These are phyloP conservation scores for Noctua comes DNA, from an alignment of 2,888 invertebrate genomes.

Conservation along the genomic window DNA sequence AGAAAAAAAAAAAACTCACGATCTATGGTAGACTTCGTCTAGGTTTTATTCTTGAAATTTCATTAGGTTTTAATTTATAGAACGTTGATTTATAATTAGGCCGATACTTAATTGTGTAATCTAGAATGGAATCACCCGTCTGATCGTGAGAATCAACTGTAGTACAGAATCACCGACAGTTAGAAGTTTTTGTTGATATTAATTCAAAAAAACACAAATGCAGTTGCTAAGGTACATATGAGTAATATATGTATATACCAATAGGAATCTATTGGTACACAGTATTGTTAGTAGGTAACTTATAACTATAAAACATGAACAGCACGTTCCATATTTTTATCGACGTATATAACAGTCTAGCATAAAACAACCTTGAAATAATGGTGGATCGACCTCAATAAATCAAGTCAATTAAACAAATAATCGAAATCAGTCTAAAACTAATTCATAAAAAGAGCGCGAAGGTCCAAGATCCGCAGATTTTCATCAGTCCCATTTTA, in stretches of 20 bases:
- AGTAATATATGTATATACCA: no score
- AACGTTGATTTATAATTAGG: constrained; percentile 14
- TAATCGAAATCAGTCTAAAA: constrained; percentile 26
- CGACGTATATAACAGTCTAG: background rate
- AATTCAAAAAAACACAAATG: background rate
- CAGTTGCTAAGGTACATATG: background rate
- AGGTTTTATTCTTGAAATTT: constrained; percentile 37
- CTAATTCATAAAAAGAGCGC: constrained; percentile 27
- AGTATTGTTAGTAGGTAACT: no score
- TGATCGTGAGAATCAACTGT: constrained; percentile 23
- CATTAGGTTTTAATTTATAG: constrained; percentile 29
- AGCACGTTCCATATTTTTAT: background rate
- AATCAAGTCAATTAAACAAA: constrained; percentile 36
- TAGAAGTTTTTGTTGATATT: background rate
- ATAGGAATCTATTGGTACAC: no score
- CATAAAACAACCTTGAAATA: background rate
- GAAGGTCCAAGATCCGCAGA: constrained; percentile 9
- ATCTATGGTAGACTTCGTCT: constrained; percentile 37
- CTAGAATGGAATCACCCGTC: constrained; percentile 4
- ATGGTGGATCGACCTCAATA: background rate
- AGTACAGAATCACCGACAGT: background rate
- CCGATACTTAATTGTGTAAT: background rate
- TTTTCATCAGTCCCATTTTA: constrained; percentile 46
- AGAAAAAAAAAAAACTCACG: constrained; percentile 42
- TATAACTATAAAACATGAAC: background rate